Conservation (phyloP, 2,797 vertebrate genomes). For the Spheniscus humboldti region DNA sequence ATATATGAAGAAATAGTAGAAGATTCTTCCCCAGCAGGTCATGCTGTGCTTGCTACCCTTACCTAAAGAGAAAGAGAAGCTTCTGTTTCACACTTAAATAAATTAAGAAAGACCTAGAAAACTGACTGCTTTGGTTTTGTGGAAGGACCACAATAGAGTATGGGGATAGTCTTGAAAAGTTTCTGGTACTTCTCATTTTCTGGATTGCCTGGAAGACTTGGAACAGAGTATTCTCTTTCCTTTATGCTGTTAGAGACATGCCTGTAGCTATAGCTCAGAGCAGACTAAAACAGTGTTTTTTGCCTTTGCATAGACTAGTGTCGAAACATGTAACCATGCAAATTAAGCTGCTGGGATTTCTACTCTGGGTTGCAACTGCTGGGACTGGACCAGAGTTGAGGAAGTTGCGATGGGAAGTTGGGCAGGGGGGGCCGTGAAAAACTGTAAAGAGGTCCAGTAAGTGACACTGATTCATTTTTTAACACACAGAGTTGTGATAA, state of each 20-base stretch:
- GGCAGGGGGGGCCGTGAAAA: neutral
- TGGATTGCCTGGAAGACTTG: neutral
- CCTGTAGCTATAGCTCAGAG: neutral
- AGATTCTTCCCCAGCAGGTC: neutral
- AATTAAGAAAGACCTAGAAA: neutral
- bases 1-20: neutral
- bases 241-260: neutral
- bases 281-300: neutral
- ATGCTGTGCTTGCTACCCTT: neutral
- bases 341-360: neutral
- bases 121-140: neutral
- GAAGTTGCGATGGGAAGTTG: neutral
- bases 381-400: neutral
- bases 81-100: neutral
- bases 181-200: neutral
- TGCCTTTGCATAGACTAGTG: neutral
- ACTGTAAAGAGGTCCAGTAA: neutral
- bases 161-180: neutral
- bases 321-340: neutral
- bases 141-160: neutral
- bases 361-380: neutral
- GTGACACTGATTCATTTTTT: neutral
- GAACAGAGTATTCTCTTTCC: neutral
- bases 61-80: neutral
- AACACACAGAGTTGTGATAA: neutral